A percentile compares a stretch with the other conserved stretches of the same genome.
phyloP scores from a whole-genome alignment of 2,113 vertebrate genomes.

The Todiramphus saurophagus region DNA sequence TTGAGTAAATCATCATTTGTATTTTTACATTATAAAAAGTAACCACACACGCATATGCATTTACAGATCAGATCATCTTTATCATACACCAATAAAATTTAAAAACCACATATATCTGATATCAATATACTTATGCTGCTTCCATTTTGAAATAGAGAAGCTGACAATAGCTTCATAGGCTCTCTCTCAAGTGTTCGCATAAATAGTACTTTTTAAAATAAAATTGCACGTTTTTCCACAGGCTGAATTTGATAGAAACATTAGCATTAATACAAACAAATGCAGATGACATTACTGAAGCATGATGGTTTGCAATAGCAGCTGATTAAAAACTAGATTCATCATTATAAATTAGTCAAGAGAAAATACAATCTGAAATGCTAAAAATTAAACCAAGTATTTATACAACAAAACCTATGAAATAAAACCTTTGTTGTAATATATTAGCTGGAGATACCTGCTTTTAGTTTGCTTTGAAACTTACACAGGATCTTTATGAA shows the following conservation, averaged over 20 bases:
- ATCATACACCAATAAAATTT: conserved; percentile 73
- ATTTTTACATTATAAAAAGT: conserved; percentile 80
- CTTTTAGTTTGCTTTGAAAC: conserved; percentile 55
- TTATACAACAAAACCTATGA: conserved; percentile 73
- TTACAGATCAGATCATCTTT: conserved; percentile 77
- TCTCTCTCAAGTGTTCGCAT: conserved; percentile 66
- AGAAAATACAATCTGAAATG: conserved; percentile 74
- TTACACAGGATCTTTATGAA: conserved; percentile 49
- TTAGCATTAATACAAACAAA: conserved; percentile 72
- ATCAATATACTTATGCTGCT: conserved; percentile 74
- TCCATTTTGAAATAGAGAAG: conserved; percentile 77
- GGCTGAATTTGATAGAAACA: conserved; percentile 69
- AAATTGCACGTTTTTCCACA: conserved; percentile 58
- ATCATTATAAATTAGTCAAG: conserved; percentile 73
- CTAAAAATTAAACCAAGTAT: conserved; percentile 73
- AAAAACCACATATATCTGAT: conserved; percentile 72
- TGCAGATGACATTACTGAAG: conserved; percentile 69
- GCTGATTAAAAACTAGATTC: conserved; percentile 73
- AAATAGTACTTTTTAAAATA: conserved; percentile 67
- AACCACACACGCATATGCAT: conserved; percentile 75
- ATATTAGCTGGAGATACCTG: conserved; percentile 58
- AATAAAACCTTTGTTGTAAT: conserved; percentile 42
- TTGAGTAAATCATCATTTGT: conserved; percentile 70
- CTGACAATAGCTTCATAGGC: conserved; percentile 82
- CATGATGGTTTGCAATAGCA: conserved; percentile 69